Evolutionary conservation across 2,797 vertebrate species (phyloP), one percentile per base, ranked within the genome.

Genomic region (Enteromius fasciolatus): DNA sequence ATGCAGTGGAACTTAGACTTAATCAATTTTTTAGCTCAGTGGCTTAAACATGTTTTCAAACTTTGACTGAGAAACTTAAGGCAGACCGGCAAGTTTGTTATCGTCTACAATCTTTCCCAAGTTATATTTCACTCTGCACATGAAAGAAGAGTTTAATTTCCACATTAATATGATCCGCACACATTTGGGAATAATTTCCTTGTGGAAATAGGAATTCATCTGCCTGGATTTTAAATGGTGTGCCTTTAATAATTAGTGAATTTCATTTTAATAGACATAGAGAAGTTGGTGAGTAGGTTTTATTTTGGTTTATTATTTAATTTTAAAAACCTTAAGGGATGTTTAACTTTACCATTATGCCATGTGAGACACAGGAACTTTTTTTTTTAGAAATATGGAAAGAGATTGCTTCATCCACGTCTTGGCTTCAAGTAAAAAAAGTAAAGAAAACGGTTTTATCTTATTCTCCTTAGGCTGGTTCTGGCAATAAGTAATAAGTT

Each of bases 171-270:
- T 57, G 31, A 78, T 25, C 3, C 15, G 48, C 54, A 76, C 23
- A 76, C 57, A 73, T 44, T 69, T 4, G 41, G 44, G 39, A 76
- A 68, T 84, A 14, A 76, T 82, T 64, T 82, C 59, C 57, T 64
- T 12, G 50, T 84, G 80, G 74, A 66, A 86, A 82, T 70, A 84
- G 59, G 10, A 9, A 64, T 48, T 48, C n/a, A 80, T 82, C 48
- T 46, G 46, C 31, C 17, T 64, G 46, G 66, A 44, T 74, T 81
- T 68, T 72, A 67, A 72, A 84, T 69, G 39, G 46, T 39, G n/a
- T 41, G 23, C 7, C 59, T 54, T 48, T 64, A 59, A 78, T 78
- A 20, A 36, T 86, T 79, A 78, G 28, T 33, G 59, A 52, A 64
- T 67, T 86, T 81, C 11, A 59, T 68, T 78, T 77, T 28, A 74